These are phyloP conservation scores for Pyrgus malvae DNA, from an alignment of 2,888 invertebrate genomes.

Conservation along the genomic window DNA sequence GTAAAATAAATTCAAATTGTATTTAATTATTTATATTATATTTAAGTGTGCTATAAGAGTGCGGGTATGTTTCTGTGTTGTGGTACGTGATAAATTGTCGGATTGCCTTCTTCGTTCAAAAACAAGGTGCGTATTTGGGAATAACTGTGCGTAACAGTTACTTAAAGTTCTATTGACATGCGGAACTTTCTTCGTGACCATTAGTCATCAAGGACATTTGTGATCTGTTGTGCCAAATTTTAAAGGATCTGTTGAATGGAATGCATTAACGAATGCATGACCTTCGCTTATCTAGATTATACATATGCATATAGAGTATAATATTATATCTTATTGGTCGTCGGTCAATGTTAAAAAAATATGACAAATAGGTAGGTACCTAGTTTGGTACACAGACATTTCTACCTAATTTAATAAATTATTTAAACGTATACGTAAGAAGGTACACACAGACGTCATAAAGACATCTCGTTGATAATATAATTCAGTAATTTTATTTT, in stretches of 20 bases:
- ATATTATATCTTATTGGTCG: no score
- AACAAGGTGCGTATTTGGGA: slow-evolving; percentile 42
- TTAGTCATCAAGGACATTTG: slow-evolving; percentile 66
- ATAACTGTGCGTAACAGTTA: slow-evolving; percentile 45
- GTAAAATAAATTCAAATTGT: slow-evolving; percentile 47
- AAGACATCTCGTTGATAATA: no score
- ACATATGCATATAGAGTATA: no score
- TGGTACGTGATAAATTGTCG: slow-evolving; percentile 32
- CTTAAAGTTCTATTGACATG: slow-evolving; percentile 46
- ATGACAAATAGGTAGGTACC: not conserved
- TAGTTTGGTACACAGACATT: not conserved
- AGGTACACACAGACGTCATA: no score
- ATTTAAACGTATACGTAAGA: no score
- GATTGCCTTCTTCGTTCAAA: slow-evolving; percentile 32
- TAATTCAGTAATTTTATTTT: no score
- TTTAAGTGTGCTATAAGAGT: slow-evolving; percentile 25
- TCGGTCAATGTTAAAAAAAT: no score
- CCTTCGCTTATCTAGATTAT: no score
- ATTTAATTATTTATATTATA: slow-evolving; percentile 37
- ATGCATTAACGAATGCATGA: no score
- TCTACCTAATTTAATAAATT: no score
- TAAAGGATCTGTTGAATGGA: not conserved
- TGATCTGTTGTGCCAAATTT: slow-evolving; percentile 29
- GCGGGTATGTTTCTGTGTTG: slow-evolving; percentile 29
- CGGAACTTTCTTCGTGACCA: slow-evolving; percentile 63